These are phyloP conservation scores for Alligator mississippiensis DNA, from an alignment of 2,113 vertebrate genomes.

Conservation along the genomic window DNA sequence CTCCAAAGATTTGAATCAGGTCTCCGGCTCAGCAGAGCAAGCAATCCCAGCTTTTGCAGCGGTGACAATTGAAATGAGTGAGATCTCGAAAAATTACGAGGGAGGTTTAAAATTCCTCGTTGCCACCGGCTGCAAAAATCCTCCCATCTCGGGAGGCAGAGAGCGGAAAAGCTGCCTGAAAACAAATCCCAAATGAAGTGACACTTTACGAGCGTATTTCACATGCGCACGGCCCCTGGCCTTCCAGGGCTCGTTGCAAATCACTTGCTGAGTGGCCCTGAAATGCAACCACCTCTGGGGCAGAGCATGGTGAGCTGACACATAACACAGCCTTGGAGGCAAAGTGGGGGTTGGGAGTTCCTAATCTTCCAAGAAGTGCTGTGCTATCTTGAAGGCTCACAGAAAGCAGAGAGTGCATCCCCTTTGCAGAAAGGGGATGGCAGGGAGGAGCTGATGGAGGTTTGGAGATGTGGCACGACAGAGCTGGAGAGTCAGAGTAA, in stretches of 20 bases:
- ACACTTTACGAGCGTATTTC: not conserved
- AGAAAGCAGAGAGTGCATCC: not conserved
- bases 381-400: not conserved
- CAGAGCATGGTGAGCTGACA: not conserved
- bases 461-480: not conserved
- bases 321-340: not conserved
- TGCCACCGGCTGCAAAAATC: not conserved
- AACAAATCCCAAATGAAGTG: not conserved
- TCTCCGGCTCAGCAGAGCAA: not conserved
- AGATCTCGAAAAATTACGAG: not conserved
- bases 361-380: not conserved
- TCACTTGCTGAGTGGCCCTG: not conserved
- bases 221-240: not conserved
- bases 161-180: not conserved
- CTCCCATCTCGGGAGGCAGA: not conserved
- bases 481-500: too few species aligned
- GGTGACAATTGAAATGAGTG: not conserved
- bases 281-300: not conserved
- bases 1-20: not conserved
- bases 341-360: not conserved
- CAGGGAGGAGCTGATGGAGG: not conserved
- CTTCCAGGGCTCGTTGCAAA: not conserved
- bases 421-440: not conserved
- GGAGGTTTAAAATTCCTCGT: not conserved
- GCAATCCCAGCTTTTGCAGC: not conserved